These are phyloP conservation scores for Spheniscus mendiculus DNA, from an alignment of 2,113 vertebrate species.

Conservation along the genomic window DNA sequence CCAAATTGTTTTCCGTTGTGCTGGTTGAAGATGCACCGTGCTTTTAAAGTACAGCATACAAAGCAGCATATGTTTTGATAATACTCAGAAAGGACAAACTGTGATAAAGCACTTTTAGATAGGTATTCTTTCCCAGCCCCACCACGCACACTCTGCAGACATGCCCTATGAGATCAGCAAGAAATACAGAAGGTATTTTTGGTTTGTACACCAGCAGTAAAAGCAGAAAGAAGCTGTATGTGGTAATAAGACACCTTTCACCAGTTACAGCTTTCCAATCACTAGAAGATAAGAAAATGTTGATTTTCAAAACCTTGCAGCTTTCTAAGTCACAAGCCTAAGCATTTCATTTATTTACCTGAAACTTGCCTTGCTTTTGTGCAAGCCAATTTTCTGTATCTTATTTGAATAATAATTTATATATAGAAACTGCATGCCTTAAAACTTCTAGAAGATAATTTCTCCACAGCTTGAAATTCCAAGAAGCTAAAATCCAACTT, in stretches of 20 bases:
- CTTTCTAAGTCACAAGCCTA: background rate
- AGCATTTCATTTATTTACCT: background rate
- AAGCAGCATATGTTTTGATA: background rate
- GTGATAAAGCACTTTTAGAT: background rate
- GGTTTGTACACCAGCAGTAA: background rate
- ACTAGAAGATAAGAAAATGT: background rate
- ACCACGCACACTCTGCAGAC: background rate
- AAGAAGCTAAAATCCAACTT: background rate
- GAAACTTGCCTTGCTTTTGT: background rate
- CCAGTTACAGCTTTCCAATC: background rate
- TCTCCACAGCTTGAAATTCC: background rate
- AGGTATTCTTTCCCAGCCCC: background rate
- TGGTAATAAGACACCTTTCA: background rate
- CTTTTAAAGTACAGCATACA: background rate
- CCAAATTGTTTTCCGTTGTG: background rate
- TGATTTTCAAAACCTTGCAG: background rate
- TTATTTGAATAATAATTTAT: background rate
- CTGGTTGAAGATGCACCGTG: background rate
- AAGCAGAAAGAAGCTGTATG: background rate
- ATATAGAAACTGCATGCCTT: background rate
- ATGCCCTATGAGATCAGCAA: background rate
- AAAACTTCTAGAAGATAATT: background rate
- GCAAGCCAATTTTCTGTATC: background rate
- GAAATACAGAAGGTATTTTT: background rate
- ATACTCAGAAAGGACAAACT: background rate